Evolutionary conservation across 2,113 vertebrate genomes (phyloP).

Genomic region (Triplophysa tibetana): DNA sequence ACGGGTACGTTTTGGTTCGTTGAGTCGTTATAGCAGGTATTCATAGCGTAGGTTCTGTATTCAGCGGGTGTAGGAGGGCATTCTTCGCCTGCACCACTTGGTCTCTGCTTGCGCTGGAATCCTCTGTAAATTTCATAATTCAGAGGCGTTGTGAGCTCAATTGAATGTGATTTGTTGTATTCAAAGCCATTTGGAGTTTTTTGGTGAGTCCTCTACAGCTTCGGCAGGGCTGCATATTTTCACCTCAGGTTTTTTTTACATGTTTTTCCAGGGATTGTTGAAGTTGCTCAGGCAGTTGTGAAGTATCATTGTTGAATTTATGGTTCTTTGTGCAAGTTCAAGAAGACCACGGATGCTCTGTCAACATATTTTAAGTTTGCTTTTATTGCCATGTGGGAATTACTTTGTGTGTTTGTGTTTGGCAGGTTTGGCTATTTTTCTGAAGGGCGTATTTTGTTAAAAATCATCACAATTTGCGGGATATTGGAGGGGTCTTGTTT

Average conservation of each 20-base stretch:
- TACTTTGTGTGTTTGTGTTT: neutral
- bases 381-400: neutral
- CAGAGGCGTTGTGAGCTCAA: slow-evolving; percentile 55
- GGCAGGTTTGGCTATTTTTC: too few relatives aligned
- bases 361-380: neutral
- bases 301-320: neutral
- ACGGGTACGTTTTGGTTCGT: neutral
- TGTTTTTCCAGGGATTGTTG: neutral
- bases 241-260: neutral
- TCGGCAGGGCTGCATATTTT: slow-evolving; percentile 25
- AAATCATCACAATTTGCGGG: too few relatives aligned
- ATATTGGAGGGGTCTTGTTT: too few relatives aligned
- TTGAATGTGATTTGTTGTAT: slow-evolving; percentile 51
- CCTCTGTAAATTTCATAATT: slow-evolving; percentile 52
- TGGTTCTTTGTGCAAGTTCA: neutral
- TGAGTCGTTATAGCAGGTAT: slow-evolving; percentile 6
- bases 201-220: slow-evolving; percentile 49
- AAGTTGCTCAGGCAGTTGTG: neutral
- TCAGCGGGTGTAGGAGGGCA: slow-evolving; percentile 7
- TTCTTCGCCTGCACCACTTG: slow-evolving; percentile 21
- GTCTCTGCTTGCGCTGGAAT: slow-evolving; percentile 6
- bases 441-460: too few relatives aligned
- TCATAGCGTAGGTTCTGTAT: slow-evolving; percentile 18
- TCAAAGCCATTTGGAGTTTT: slow-evolving; percentile 50
- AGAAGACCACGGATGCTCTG: too few relatives aligned